phyloP scores from a whole-genome alignment of 2,888 invertebrate species.

The Pyralis farinalis region DNA sequence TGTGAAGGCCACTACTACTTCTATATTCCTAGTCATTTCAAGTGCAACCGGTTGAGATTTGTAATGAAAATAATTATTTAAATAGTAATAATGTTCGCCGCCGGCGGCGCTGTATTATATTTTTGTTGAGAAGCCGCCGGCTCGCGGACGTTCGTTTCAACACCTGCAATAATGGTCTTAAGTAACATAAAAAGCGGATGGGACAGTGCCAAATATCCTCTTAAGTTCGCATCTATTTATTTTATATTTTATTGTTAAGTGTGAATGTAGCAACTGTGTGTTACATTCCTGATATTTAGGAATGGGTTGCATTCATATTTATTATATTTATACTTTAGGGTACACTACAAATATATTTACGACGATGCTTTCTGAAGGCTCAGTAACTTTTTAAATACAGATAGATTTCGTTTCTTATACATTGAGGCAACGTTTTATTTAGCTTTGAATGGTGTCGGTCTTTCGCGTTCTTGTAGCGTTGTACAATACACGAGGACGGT shows the following conservation, averaged over 20 bases:
- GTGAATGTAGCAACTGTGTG: slow-evolving; percentile 79
- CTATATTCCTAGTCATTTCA: slow-evolving; percentile 79
- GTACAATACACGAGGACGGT: slow-evolving; percentile 10
- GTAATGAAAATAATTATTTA: slow-evolving; percentile 63
- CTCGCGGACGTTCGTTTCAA: slow-evolving; percentile 25
- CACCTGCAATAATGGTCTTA: slow-evolving; percentile 51
- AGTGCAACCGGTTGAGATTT: slow-evolving; percentile 79
- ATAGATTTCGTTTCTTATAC: slow-evolving; percentile 47
- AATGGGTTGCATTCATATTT: slow-evolving; percentile 79
- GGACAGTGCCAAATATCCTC: slow-evolving; percentile 81
- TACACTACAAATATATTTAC: slow-evolving; percentile 64
- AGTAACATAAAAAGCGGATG: slow-evolving; percentile 48
- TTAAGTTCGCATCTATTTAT: slow-evolving; percentile 68
- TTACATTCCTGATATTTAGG: slow-evolving; percentile 80
- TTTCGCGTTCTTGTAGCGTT: slow-evolving; percentile 19
- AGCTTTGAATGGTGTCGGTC: slow-evolving; percentile 46
- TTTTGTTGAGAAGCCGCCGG: slow-evolving; percentile 47
- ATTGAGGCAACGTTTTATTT: slow-evolving; percentile 68
- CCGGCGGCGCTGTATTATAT: slow-evolving; percentile 66
- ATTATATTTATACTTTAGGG: slow-evolving; percentile 73
- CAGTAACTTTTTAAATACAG: slow-evolving; percentile 59
- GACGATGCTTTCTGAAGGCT: slow-evolving; percentile 69
- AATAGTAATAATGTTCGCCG: slow-evolving; percentile 37
- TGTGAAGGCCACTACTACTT: slow-evolving; percentile 72
- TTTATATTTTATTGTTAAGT: slow-evolving; percentile 63